phyloP scores from a whole-genome alignment of 1,140 invertebrate species.

The Muscidifurax raptorellus region DNA sequence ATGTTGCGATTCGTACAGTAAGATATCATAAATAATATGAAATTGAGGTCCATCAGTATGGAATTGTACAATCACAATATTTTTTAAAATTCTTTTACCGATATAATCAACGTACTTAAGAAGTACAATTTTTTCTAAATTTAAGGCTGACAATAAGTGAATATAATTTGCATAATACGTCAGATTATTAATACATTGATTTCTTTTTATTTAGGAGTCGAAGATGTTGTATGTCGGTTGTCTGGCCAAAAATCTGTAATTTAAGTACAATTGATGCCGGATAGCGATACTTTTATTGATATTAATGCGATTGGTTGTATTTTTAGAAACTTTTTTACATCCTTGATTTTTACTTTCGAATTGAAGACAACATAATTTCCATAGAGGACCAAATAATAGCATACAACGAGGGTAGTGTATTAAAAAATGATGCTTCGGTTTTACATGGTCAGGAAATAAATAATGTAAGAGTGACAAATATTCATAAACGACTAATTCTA shows the following conservation, averaged over 20 bases:
- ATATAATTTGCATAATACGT: constrained; percentile 20
- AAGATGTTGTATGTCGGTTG: background rate
- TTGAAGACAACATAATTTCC: constrained; percentile 49
- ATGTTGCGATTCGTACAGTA: background rate
- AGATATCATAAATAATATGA: background rate
- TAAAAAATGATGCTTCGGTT: constrained; percentile 54
- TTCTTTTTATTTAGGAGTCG: background rate
- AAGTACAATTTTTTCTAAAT: background rate
- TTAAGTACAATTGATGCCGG: constrained; percentile 51
- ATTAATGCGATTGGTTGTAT: constrained; percentile 49
- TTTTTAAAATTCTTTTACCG: background rate
- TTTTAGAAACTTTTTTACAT: constrained; percentile 43
- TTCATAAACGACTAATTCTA: background rate
- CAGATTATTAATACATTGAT: background rate
- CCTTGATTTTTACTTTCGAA: constrained; percentile 52
- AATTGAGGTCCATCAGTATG: background rate
- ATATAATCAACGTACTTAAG: background rate
- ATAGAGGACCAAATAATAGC: constrained; percentile 43
- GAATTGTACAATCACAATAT: background rate
- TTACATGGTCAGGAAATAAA: constrained; percentile 34
- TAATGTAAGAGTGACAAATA: constrained; percentile 35
- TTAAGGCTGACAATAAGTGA: constrained; percentile 2
- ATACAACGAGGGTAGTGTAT: constrained; percentile 50
- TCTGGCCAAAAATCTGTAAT: constrained; percentile 40
- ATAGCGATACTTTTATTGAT: constrained; percentile 8